Evolutionary conservation across 2,113 vertebrate genomes (phyloP).

Genomic region (Picathartes gymnocephalus): DNA sequence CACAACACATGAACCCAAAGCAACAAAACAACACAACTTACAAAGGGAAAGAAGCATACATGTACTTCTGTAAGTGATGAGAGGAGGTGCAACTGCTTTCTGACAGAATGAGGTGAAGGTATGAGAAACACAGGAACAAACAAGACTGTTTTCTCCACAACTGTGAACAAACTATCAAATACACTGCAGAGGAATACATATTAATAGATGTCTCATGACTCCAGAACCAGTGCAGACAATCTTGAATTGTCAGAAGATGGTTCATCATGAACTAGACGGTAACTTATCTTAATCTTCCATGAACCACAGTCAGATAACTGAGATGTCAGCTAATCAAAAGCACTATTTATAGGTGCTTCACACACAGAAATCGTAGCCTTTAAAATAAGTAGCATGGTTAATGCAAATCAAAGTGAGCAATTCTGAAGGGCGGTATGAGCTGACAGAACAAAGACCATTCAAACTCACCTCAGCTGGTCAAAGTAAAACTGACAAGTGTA

Average conservation of each 20-base stretch:
- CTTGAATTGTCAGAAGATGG: neutral
- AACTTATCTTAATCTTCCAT: neutral
- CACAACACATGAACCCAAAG: neutral
- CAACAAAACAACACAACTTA: neutral
- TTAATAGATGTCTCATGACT: neutral
- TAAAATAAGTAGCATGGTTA: neutral
- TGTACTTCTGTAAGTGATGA: neutral
- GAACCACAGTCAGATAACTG: neutral
- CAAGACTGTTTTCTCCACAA: neutral
- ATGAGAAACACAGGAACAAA: neutral
- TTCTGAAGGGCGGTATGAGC: neutral
- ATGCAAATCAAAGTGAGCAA: neutral
- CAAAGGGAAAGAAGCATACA: neutral
- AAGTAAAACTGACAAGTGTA: neutral
- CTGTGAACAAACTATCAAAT: neutral
- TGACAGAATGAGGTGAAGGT: constrained; percentile 43
- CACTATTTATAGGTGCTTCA: neutral
- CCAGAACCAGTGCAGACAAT: neutral
- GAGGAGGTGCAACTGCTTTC: neutral
- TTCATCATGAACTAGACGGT: neutral
- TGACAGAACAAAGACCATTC: neutral
- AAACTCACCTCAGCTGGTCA: neutral
- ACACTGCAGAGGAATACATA: neutral
- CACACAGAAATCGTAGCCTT: neutral
- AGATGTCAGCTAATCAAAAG: neutral